Base-by-base conservation (phyloP, 2,797 vertebrate genomes). In the Buceros bicornis region DNA sequence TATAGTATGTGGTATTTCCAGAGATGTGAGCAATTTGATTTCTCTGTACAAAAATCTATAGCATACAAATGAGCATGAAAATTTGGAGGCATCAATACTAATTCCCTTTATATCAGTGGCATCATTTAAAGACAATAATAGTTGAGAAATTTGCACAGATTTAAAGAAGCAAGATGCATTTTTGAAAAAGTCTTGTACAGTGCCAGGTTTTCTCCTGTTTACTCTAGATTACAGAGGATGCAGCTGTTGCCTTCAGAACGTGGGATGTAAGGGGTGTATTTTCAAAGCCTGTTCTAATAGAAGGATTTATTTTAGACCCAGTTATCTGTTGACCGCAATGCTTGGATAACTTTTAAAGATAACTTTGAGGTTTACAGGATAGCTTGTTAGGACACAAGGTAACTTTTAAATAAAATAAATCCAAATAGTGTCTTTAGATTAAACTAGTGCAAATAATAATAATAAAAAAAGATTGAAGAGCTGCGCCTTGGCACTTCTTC, bases 101-200 rank as follows among this genome's bases (percentile, higher is more conserved):
- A 97, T 91, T 95, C 54, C 45, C 96, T 89, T 95, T 93, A 87
- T 95, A 96, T 73, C 91, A 97, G 89, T 96, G 91, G 96, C 93
- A 94, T 90, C 93, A 94, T 97, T 94, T 97, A 97, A 97, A 73
- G 89, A 87, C 48, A 96, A 82, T 53, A 93, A 96, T 90, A 43
- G 37, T 60, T 87, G 64, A 97, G 90, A 74, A 95, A 95, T 97
- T 95, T 92, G 64, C 89, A 95, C 29, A 94, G 85, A 87, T 90
- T 96, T 95, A 62, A 95, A 64, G 61, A 74, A 86, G 43, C 19
- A 97, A 89, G 95, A 78, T 74, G 29, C 82, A 40, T 85, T 70
- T 97, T 81, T 79, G n/a, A 53, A 40, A 67, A 78, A 57, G 29
- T 53, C 71, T 69, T 45, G 15, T 80, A 26, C 26, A 71, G 82